phyloP scores from a whole-genome alignment of 2,888 invertebrate genomes.

The Scaptomyza parva region DNA sequence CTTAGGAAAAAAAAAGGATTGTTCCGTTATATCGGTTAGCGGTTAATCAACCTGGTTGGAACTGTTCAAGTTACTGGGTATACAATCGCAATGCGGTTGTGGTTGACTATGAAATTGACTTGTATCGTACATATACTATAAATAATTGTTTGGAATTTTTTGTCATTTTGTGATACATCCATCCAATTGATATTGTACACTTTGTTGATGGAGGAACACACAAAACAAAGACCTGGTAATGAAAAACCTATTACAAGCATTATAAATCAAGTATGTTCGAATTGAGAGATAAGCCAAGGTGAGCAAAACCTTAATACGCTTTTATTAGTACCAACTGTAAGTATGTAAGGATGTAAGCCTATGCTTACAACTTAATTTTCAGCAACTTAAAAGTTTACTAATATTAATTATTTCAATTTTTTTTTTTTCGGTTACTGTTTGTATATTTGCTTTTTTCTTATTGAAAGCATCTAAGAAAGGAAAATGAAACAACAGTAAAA shows the following conservation, averaged over 20 bases:
- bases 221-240: slow-evolving; percentile 3
- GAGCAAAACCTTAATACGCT: neutral
- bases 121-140: neutral
- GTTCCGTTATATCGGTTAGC: neutral
- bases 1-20: too few species aligned
- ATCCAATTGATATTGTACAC: neutral
- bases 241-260: neutral
- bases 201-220: slow-evolving; percentile 6
- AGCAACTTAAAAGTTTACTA: too few species aligned
- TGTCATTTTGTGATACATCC: slow-evolving; percentile 19
- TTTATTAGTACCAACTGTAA: too few species aligned
- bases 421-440: too few species aligned
- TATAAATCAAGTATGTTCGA: neutral
- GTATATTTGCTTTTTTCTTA: too few species aligned
- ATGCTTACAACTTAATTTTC: too few species aligned
- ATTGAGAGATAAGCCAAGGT: neutral
- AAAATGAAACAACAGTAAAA: neutral
- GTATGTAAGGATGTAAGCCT: too few species aligned
- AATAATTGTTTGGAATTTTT: slow-evolving; percentile 7
- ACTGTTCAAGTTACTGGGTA: slow-evolving; percentile 2
- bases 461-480: too few species aligned
- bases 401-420: too few species aligned
- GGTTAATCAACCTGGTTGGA: too few species aligned
- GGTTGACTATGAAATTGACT: slow-evolving; percentile 17
- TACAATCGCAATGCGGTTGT: slow-evolving; percentile 17